Base-by-base conservation (phyloP, 2,797 vertebrate genomes). In the Sarcophilus harrisii region DNA sequence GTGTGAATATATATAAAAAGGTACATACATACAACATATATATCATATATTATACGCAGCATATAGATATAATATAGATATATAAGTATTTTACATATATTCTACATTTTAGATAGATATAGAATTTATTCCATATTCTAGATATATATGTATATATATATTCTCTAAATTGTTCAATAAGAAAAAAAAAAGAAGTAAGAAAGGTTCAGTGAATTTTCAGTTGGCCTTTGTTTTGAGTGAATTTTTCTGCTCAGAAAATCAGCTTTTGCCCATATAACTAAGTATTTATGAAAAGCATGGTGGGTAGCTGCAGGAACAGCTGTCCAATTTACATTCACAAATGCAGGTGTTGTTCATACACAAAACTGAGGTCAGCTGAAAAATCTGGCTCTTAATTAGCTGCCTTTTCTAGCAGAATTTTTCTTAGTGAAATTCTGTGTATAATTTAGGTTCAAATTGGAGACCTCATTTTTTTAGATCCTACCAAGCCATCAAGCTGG, bases 331-430 rank as follows among this genome's bases (percentile, higher is more conserved):
- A 96, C 90, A 97, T 94, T 96, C 97, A 97, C 97, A 97, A 97
- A 97, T 96, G 97, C 97, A 98, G 98, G 97, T 98, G 97, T 97
- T 97, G 94, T 96, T 95, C 96, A 96, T 96, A 97, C 95, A 98
- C 97, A 97, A 97, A 98, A 94, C 97, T 97, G 97, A 95, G 97
- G 98, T 98, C 97, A 97, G 90, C 96, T 93, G 95, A 87, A 87
- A 81, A 97, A 97, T 93, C 45, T 96, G 29, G 95, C 96, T 98
- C 94, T 96, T 98, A 98, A 98, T 98, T 98, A 98, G 95, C 96
- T 97, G 98, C 97, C 97, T 98, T 97, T 96, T 98, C 96, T 97
- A 96, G 89, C 58, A 96, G 94, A 92, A 93, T 96, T 97, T 97
- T 98, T 96, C 97, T 97, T 97, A 96, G 95, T 97, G 95, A 97